Percentiles rank a stretch among this genome's conserved stretches.
Evolutionary conservation across 2,113 vertebrate species (phyloP).

Genomic region (Herpetotheres cachinnans): DNA sequence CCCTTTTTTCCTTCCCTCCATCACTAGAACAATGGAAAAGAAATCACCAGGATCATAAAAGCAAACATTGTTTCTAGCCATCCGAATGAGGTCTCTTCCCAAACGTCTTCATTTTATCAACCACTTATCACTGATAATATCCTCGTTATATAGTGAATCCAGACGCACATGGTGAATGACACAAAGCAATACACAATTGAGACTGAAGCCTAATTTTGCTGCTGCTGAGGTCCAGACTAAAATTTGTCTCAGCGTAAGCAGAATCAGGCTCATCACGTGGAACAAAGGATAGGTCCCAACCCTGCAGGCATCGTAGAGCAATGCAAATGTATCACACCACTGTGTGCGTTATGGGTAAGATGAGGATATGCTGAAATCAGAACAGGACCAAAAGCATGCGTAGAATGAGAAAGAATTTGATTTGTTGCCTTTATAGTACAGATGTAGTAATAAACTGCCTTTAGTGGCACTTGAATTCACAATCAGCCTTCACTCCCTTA

Average conservation of each 20-base stretch:
- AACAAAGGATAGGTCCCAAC: neutral
- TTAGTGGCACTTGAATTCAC: neutral
- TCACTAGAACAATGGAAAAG: neutral
- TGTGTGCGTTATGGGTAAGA: rapidly evolving
- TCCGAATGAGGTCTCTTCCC: neutral
- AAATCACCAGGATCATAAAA: neutral
- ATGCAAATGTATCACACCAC: neutral
- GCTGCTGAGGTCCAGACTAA: neutral
- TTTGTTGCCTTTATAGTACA: neutral
- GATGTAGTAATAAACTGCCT: too few species aligned
- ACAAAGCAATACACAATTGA: neutral
- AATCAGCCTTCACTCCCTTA: neutral
- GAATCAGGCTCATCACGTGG: neutral
- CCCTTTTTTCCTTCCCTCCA: neutral
- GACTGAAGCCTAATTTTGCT: neutral
- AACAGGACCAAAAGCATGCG: neutral
- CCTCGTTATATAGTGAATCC: neutral
- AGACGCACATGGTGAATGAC: rapidly evolving
- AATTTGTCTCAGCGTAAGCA: neutral
- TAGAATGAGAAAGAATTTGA: neutral
- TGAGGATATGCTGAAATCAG: neutral
- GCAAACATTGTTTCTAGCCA: neutral
- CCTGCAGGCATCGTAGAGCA: neutral
- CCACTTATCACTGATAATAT: neutral
- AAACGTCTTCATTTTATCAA: neutral